Conservation (phyloP, 2,888 invertebrate genomes). For the Achlya flavicornis region DNA sequence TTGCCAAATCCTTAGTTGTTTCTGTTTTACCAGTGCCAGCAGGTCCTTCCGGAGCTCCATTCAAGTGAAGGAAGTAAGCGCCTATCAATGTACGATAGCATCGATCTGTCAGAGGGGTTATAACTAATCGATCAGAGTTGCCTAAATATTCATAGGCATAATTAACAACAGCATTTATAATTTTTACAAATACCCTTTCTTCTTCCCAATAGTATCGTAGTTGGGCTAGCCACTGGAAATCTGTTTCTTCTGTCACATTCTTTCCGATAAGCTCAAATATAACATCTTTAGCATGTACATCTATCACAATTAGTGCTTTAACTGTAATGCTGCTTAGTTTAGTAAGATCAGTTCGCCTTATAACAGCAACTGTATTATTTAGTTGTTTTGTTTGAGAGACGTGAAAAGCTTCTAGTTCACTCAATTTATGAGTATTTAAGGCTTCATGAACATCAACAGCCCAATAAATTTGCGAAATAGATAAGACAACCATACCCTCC, state of each 20-base stretch:
- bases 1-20: constrained; percentile 95
- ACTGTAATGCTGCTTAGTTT: constrained; percentile 90
- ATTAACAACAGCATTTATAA: constrained; percentile 90
- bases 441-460: constrained; percentile 89
- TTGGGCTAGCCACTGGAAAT: constrained; percentile 94
- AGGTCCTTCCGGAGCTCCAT: constrained; percentile 93
- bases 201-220: constrained; percentile 92
- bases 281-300: constrained; percentile 94
- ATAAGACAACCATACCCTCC: constrained; percentile 93
- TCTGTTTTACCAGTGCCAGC: constrained; percentile 96
- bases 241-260: constrained; percentile 87
- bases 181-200: constrained; percentile 87
- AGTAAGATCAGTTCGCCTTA: constrained; percentile 87
- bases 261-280: constrained; percentile 86
- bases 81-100: constrained; percentile 93
- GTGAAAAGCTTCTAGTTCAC: constrained; percentile 83
- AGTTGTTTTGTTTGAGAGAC: constrained; percentile 85
- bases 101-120: constrained; percentile 89
- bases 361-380: constrained; percentile 88
- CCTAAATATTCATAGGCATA: constrained; percentile 95
- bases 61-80: constrained; percentile 92
- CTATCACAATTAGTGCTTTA: constrained; percentile 92
- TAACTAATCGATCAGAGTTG: constrained; percentile 89
- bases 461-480: constrained; percentile 93
- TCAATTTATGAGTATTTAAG: constrained; percentile 83